These are phyloP conservation scores for Amphiprion ocellaris DNA, from an alignment of 2,113 vertebrate species.

Conservation along the genomic window DNA sequence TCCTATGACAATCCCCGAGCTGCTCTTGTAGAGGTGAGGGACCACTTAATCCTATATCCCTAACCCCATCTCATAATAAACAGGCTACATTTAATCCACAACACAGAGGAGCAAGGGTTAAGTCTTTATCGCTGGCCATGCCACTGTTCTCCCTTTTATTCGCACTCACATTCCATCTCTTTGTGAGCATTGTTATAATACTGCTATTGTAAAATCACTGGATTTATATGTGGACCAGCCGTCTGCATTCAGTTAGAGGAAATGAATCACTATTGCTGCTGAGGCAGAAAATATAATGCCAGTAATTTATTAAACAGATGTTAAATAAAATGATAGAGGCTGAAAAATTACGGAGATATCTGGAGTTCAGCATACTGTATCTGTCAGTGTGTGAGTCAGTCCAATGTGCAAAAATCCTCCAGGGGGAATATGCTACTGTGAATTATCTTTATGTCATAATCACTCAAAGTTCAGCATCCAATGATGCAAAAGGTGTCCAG, in stretches of 20 bases:
- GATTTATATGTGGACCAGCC: slow-evolving; percentile 48
- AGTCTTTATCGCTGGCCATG: slow-evolving; percentile 49
- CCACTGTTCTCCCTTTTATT: slow-evolving; percentile 48
- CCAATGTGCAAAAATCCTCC: slow-evolving; percentile 34
- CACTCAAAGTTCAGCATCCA: slow-evolving; percentile 1
- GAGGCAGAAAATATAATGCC: slow-evolving; percentile 3
- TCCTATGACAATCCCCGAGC: slow-evolving; percentile 57
- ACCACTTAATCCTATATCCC: slow-evolving; percentile 61
- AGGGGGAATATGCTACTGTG: slow-evolving; percentile 14
- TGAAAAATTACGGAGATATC: slow-evolving; percentile 12
- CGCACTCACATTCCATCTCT: slow-evolving; percentile 35
- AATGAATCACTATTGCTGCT: slow-evolving; percentile 25
- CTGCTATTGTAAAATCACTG: slow-evolving; percentile 53
- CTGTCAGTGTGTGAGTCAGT: slow-evolving; percentile 7
- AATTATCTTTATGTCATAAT: slow-evolving; percentile 6
- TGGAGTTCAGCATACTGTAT: slow-evolving; percentile 13
- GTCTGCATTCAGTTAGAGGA: slow-evolving; percentile 43
- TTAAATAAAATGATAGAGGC: slow-evolving; percentile 21
- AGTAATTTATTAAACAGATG: slow-evolving; percentile 54
- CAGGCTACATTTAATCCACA: slow-evolving; percentile 68
- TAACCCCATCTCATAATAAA: slow-evolving; percentile 61
- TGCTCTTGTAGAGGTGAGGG: slow-evolving; percentile 58
- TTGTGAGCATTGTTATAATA: slow-evolving; percentile 49
- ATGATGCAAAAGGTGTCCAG: slow-evolving; percentile 24
- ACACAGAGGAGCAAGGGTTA: slow-evolving; percentile 64